A percentile compares a stretch with the other conserved stretches of the same genome.
Conservation (phyloP, 2,797 vertebrate genomes). For the Pagetopsis macropterus region DNA sequence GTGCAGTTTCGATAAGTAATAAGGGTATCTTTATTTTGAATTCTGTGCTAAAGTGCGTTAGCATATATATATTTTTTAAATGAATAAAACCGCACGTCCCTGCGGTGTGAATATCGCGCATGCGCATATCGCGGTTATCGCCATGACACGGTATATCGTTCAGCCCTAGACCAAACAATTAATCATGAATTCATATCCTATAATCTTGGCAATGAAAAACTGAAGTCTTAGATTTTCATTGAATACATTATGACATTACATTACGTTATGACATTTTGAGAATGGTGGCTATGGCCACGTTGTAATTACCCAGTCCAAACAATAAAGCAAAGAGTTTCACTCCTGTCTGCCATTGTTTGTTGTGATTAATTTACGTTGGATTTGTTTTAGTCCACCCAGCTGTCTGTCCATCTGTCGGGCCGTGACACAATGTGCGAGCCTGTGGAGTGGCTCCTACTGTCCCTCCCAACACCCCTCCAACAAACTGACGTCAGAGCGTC, state of each 20-base stretch:
- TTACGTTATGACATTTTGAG: not conserved
- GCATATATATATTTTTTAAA: too few relatives aligned
- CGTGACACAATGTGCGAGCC: conserved; percentile 60
- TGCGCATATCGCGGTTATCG: too few relatives aligned
- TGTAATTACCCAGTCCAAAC: conserved; percentile 14
- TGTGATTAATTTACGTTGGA: conserved; percentile 76
- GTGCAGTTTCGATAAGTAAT: too few relatives aligned
- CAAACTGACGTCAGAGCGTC: conserved; percentile 27
- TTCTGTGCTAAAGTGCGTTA: too few relatives aligned
- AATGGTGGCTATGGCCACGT: not conserved
- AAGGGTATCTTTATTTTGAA: too few relatives aligned
- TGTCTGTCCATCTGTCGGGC: conserved; percentile 79
- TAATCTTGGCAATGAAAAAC: not conserved
- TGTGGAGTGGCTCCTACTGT: conserved; percentile 46
- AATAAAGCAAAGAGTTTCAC: conserved; percentile 46
- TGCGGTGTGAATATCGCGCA: too few relatives aligned
- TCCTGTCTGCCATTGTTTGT: conserved; percentile 71
- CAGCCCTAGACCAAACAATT: too few relatives aligned
- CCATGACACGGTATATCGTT: too few relatives aligned
- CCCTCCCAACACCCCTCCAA: not conserved
- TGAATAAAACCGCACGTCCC: too few relatives aligned
- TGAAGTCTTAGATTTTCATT: too few relatives aligned
- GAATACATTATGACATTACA: too few relatives aligned
- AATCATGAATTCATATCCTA: not conserved
- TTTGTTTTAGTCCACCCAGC: conserved; percentile 75